Conservation (phyloP, 1,140 invertebrate genomes). For the Zaprionus vittiger region DNA sequence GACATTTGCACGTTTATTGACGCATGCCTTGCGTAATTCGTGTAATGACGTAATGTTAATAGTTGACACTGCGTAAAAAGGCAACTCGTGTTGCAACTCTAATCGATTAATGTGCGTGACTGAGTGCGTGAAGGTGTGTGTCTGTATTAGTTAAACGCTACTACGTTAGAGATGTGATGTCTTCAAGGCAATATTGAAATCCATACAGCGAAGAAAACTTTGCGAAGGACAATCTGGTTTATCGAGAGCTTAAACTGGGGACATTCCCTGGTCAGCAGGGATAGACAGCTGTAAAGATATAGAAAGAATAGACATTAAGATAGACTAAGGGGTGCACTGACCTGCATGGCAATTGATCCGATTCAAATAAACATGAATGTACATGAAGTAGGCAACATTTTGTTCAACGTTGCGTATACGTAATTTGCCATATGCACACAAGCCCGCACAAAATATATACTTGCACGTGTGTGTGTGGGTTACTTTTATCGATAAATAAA, state of each 20-base stretch:
- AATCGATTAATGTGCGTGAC: conserved; percentile 31
- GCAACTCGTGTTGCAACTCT: neutral
- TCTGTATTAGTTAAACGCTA: neutral
- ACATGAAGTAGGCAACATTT: conserved; percentile 75
- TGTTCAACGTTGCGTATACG: conserved; percentile 78
- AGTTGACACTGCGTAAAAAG: conserved; percentile 2
- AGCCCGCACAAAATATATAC: no score
- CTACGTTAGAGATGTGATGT: neutral
- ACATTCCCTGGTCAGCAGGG: no score
- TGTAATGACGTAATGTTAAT: conserved; percentile 6
- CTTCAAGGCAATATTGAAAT: neutral
- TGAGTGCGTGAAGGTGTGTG: conserved; percentile 6
- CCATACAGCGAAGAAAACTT: no score
- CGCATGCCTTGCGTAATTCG: conserved; percentile 4
- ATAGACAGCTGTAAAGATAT: no score
- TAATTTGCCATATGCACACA: conserved; percentile 64
- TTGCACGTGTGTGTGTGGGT: no score
- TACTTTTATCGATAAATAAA: no score
- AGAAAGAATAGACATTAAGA: no score
- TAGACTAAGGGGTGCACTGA: no score
- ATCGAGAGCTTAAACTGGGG: no score
- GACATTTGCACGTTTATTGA: conserved; percentile 9
- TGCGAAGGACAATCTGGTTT: no score
- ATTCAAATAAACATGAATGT: no score
- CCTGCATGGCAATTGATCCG: no score